These are phyloP conservation scores for Vidua macroura DNA, from an alignment of 2,113 vertebrate genomes.

Conservation along the genomic window DNA sequence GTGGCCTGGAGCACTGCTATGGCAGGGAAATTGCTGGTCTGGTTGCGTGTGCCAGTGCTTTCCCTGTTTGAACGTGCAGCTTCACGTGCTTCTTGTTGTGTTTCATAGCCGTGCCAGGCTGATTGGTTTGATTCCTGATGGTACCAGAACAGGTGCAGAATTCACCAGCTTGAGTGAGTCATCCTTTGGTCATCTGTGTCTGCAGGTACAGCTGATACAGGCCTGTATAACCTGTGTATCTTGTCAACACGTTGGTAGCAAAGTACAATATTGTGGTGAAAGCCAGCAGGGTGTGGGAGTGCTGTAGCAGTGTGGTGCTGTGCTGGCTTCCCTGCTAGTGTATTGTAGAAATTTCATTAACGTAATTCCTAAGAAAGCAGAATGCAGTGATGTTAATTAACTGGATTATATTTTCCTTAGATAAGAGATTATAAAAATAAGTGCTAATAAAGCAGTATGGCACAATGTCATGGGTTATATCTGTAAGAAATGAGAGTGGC, in stretches of 20 bases:
- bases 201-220: neutral
- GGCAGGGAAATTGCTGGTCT: neutral
- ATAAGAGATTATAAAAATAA: constrained; percentile 32
- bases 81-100: neutral
- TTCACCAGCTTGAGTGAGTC: neutral
- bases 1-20: accelerated
- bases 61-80: accelerated
- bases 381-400: constrained; percentile 30
- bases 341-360: constrained; percentile 27
- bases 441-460: constrained; percentile 35
- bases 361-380: constrained; percentile 25
- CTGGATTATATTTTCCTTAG: constrained; percentile 34
- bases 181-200: neutral
- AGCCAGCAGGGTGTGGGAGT: neutral
- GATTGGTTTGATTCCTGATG: neutral
- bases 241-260: neutral
- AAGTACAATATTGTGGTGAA: neutral
- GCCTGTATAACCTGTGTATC: neutral
- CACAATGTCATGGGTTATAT: constrained; percentile 7
- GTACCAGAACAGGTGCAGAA: neutral
- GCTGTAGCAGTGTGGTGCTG: accelerated
- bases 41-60: accelerated
- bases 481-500: constrained; percentile 11
- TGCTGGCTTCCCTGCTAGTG: neutral
- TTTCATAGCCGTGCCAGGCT: accelerated